Evolutionary conservation across 1,140 invertebrate species (phyloP).

Genomic region (Paraescarpia echinospica): DNA sequence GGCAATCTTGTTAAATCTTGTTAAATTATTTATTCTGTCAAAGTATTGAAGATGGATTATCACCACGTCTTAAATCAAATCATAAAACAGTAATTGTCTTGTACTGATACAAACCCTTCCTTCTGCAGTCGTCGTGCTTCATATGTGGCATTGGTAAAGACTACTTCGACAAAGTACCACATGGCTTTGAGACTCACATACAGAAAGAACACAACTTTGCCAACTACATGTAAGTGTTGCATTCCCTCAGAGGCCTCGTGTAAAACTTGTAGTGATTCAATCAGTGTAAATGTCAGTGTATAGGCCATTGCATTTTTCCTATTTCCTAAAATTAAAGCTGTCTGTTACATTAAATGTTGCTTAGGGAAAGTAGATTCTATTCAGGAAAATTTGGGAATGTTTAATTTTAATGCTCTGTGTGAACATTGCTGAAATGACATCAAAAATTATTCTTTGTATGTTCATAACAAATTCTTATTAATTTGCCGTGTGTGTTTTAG

Average conservation of each 20-base stretch:
- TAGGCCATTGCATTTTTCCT: not conserved
- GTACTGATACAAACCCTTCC: not conserved
- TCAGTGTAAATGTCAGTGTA: not conserved
- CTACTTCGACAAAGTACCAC: constrained; percentile 96
- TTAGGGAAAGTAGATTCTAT: not conserved
- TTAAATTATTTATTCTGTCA: not conserved
- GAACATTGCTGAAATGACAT: not conserved
- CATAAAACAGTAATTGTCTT: not conserved
- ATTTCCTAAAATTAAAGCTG: not conserved
- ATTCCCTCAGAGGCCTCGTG: not conserved
- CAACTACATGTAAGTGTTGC: constrained; percentile 94
- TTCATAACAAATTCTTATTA: not conserved
- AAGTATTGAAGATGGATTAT: not conserved
- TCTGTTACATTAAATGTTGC: not conserved
- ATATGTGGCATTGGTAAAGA: constrained; percentile 99
- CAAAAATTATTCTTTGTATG: too few species aligned
- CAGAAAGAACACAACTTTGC: constrained; percentile 98
- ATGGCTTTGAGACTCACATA: constrained; percentile 94
- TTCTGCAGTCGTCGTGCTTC: constrained; percentile 90
- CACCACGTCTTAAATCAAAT: too few species aligned
- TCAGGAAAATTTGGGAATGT: not conserved
- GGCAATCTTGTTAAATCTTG: too few species aligned
- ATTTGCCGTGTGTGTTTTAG: constrained; percentile 58
- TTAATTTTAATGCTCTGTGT: not conserved
- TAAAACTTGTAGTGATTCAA: not conserved